Evolutionary conservation across 1,140 invertebrate species (phyloP), one percentile per base, ranked within the genome.

Genomic region (Bilobella aurantiaca): DNA sequence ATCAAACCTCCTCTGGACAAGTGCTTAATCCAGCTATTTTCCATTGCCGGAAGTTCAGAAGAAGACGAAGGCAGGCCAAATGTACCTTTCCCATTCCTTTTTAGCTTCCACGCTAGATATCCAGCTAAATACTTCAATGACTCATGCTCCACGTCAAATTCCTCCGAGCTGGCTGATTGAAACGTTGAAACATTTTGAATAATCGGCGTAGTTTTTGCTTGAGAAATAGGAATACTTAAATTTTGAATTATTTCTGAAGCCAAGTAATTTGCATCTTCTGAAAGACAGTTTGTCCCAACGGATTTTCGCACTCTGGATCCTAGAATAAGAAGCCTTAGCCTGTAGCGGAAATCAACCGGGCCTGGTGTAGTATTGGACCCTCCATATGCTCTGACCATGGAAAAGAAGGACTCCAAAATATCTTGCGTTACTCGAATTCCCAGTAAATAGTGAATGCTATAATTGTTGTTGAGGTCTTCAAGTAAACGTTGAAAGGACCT

Each of bases 41-140:
- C 18, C 5, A 28, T 28, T 3, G 8, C 8, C 3, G 27, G 5
- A 59, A 59, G 3, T 29, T 27, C 28, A 27, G 30, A 18, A 8
- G 5, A 5, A 8, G 58, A 59, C 30, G 58, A 14, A 14, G 28
- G 16, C 3, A 16, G 27, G 25, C 58, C 58, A 28, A 59, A 59
- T 28, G 12, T 59, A 12, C 58, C 58, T 59, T 59, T 59, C 18
- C 58, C 58, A 3, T 14, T 59, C 23, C 58, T 59, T 32, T 59
- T 59, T 8, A 59, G 3, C 28, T 29, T 28, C 58, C 30, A 59
- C 8, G 58, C 58, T 5, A 59, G 3, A 16, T 32, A 59, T 8
- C 58, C 58, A 27, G 58, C 58, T 23, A 59, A 29, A 23, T 14
- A 59, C 27, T 30, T 32, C 12, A 59, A 8, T 14, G 27, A 59